Evolutionary conservation across 2,797 vertebrate species (phyloP).

Genomic region (Enteromius trimaculatus): DNA sequence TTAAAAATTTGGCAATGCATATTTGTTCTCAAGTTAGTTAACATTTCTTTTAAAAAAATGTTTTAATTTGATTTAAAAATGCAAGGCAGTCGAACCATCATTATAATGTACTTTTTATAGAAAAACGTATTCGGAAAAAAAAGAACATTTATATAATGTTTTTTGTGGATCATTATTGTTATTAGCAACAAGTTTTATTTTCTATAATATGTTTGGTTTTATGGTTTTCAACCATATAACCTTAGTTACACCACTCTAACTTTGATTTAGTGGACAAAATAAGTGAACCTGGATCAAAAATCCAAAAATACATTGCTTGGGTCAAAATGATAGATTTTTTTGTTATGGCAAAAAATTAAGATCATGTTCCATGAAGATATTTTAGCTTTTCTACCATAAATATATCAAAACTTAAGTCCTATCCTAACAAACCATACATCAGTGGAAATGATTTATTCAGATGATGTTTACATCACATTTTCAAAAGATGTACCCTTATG

Average conservation of each 20-base stretch:
- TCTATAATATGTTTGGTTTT: not conserved
- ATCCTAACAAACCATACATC: too few species aligned
- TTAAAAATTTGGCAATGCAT: not conserved
- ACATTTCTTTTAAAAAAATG: not conserved
- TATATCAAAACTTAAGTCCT: too few species aligned
- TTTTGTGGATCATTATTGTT: not conserved
- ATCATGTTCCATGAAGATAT: too few species aligned
- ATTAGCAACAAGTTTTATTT: not conserved
- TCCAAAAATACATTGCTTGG: too few species aligned
- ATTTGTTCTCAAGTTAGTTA: not conserved
- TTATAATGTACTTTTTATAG: not conserved
- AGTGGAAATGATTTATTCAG: too few species aligned
- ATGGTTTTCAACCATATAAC: not conserved
- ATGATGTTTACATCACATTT: too few species aligned
- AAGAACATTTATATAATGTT: not conserved
- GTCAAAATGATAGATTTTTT: too few species aligned
- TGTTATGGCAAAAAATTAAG: too few species aligned
- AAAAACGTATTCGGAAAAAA: not conserved
- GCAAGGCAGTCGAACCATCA: not conserved
- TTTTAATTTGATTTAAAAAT: not conserved
- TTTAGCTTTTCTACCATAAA: too few species aligned
- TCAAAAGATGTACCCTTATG: too few species aligned
- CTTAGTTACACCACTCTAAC: not conserved
- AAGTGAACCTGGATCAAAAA: too few species aligned
- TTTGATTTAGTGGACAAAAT: not conserved